Conservation (phyloP, 92 coral and sea anemone species). For the Nematostella vectensis region DNA sequence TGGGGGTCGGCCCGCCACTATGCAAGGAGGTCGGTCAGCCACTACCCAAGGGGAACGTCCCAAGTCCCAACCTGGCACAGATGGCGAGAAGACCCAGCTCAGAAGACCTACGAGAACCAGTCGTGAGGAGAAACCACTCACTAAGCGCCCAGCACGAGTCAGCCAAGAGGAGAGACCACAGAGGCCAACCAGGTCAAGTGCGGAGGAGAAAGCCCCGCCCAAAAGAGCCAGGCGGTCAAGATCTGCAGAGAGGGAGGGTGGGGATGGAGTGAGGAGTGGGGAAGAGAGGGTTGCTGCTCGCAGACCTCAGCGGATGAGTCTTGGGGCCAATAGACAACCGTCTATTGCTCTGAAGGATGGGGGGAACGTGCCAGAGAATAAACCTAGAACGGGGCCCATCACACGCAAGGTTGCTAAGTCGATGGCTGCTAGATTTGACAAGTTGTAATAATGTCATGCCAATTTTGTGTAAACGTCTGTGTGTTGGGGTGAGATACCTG, state of each 20-base stretch:
- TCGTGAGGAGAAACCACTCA: not conserved
- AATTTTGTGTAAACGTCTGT: too few species aligned
- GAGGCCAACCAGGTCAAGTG: not conserved
- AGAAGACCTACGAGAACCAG: not conserved
- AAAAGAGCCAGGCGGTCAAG: not conserved
- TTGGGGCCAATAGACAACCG: not conserved
- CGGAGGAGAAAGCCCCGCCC: not conserved
- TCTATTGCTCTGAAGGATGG: not conserved
- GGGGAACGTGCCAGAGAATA: constrained; percentile 1
- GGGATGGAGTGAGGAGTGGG: not conserved
- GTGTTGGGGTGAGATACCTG: too few species aligned
- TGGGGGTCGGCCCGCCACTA: not conserved
- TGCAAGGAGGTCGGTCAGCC: not conserved
- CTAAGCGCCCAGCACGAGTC: not conserved
- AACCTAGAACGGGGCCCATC: constrained; percentile 36
- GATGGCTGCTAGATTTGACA: constrained; percentile 51
- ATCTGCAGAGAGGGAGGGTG: not conserved
- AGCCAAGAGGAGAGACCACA: not conserved
- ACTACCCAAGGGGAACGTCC: too few species aligned
- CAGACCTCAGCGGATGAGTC: not conserved
- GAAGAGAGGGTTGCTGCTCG: not conserved
- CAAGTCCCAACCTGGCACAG: too few species aligned
- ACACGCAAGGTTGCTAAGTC: constrained; percentile 29
- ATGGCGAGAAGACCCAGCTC: too few species aligned
- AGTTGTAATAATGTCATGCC: too few species aligned